A percentile compares a stretch with the other conserved stretches of the same genome.
phyloP scores from a whole-genome alignment of 2,888 invertebrate species.

The Mystacides longicornis region DNA sequence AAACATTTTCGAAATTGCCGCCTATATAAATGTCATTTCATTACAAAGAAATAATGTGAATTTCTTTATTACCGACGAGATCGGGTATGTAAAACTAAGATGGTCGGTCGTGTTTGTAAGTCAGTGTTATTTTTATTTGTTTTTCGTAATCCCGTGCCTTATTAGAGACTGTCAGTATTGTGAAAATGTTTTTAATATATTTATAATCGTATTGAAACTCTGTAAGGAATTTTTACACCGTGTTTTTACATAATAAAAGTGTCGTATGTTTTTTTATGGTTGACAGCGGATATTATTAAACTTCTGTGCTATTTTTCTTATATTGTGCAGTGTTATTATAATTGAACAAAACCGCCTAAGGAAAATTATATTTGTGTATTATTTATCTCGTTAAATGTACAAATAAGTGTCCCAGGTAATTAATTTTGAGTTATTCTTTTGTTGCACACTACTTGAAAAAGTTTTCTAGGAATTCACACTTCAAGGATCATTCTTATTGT shows the following conservation, averaged over 20 bases:
- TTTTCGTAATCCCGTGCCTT: constrained; percentile 17
- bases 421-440: neutral
- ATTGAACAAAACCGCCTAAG: neutral
- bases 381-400: neutral
- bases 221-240: constrained; percentile 1
- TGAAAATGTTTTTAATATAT: neutral
- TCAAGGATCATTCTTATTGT: neutral
- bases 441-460: constrained; percentile 15
- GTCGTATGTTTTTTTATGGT: constrained; percentile 13
- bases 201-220: neutral
- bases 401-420: neutral
- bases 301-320: neutral
- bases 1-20: neutral
- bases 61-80: constrained; percentile 8
- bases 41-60: neutral
- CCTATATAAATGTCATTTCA: neutral
- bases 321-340: neutral
- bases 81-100: constrained; percentile 16
- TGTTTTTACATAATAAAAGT: constrained; percentile 6
- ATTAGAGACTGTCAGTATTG: constrained; percentile 14
- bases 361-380: neutral
- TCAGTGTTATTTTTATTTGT: constrained; percentile 11
- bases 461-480: constrained; percentile 16
- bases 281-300: constrained; percentile 9
- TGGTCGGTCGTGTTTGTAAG: constrained; percentile 16